Evolutionary conservation across 2,113 vertebrate species (phyloP).

Genomic region (Podarcis raffonei): DNA sequence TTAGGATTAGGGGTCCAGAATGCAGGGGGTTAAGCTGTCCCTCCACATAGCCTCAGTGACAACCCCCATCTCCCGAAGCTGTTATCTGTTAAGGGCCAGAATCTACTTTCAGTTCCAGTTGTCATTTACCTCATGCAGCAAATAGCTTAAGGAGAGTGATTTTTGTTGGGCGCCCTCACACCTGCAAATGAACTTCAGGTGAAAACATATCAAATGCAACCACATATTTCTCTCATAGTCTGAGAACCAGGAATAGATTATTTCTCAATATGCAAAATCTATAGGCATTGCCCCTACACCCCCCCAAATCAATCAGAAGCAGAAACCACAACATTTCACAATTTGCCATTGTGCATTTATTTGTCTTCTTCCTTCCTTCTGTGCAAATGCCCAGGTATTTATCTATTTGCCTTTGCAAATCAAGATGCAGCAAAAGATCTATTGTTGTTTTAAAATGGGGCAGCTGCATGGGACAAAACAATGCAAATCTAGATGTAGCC

Average conservation of each 20-base stretch:
- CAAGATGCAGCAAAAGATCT: background rate
- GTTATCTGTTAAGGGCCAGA: too few species aligned
- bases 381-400: background rate
- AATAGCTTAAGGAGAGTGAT: too few species aligned
- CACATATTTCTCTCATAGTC: background rate
- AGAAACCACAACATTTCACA: background rate
- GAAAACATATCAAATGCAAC: background rate
- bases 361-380: background rate
- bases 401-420: slow-evolving; percentile 10
- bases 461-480: background rate
- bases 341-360: background rate
- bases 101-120: too few species aligned
- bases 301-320: background rate
- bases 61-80: background rate
- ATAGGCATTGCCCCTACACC: background rate
- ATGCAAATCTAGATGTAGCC: slow-evolving; percentile 12
- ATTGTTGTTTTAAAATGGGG: background rate
- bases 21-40: too few species aligned
- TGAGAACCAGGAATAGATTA: background rate
- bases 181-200: background rate
- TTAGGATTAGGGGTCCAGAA: background rate
- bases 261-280: background rate
- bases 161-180: background rate
- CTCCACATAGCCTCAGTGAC: background rate
- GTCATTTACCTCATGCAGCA: too few species aligned